Evolutionary conservation across 2,888 invertebrate genomes (phyloP).

Genomic region (Melikaiella ostensackeni): DNA sequence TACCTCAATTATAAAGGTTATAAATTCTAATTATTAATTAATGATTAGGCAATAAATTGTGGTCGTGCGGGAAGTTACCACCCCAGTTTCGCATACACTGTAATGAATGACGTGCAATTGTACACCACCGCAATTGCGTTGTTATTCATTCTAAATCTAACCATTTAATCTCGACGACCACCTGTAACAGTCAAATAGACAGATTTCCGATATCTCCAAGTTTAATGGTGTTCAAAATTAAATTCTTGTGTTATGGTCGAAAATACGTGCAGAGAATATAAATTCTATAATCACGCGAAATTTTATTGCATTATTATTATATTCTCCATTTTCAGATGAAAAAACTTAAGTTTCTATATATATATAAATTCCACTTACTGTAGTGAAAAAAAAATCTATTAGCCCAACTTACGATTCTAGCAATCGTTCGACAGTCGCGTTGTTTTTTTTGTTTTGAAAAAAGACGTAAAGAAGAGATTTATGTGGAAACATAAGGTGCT

Average conservation of each 20-base stretch:
- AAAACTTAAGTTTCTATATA: no score
- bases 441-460: no score
- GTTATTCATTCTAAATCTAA: slow-evolving; percentile 35
- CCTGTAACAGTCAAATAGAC: slow-evolving; percentile 28
- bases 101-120: slow-evolving; percentile 38
- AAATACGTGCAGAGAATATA: background rate
- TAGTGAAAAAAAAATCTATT: no score
- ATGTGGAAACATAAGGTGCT: no score
- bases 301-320: no score
- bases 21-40: slow-evolving; percentile 39
- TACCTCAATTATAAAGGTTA: slow-evolving; percentile 28
- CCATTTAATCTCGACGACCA: slow-evolving; percentile 38
- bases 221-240: slow-evolving; percentile 3
- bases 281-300: background rate
- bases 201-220: slow-evolving; percentile 32
- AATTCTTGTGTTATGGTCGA: background rate
- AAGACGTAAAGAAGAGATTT: no score
- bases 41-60: slow-evolving; percentile 24
- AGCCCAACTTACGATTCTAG: no score
- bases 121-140: slow-evolving; percentile 37
- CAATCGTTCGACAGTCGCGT: no score
- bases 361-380: no score
- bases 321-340: no score
- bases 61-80: slow-evolving; percentile 31
- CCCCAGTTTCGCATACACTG: slow-evolving; percentile 1